Evolutionary conservation across 2,888 invertebrate species (phyloP).

Genomic region (Drosophila ezoana): DNA sequence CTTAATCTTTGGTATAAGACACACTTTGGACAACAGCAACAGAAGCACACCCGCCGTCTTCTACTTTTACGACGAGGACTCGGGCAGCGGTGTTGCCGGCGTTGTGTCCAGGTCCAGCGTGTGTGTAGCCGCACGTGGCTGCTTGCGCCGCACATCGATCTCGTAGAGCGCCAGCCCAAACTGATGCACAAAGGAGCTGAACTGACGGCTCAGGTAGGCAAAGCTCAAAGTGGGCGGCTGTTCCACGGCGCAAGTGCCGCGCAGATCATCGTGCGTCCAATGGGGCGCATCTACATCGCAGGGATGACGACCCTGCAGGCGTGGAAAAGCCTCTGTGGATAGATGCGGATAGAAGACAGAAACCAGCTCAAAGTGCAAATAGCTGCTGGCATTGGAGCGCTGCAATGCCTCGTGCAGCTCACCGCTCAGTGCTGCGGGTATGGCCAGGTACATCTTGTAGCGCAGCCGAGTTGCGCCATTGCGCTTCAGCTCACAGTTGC

Average conservation of each 20-base stretch:
- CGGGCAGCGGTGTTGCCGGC: constrained; percentile 33
- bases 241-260: constrained; percentile 78
- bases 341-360: constrained; percentile 91
- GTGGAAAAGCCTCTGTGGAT: constrained; percentile 90
- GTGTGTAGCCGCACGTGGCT: constrained; percentile 19
- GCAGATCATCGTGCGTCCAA: constrained; percentile 77
- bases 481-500: constrained; percentile 87
- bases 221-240: constrained; percentile 68
- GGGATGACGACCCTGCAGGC: constrained; percentile 85
- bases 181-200: constrained; percentile 85
- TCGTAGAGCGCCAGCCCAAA: constrained; percentile 86
- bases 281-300: constrained; percentile 82
- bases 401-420: constrained; percentile 85
- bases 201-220: constrained; percentile 76
- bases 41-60: neutral
- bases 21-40: constrained; percentile 46
- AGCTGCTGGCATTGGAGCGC: constrained; percentile 82
- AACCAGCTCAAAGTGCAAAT: constrained; percentile 86
- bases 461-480: constrained; percentile 86
- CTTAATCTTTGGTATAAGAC: constrained; percentile 71
- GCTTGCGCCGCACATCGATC: constrained; percentile 82
- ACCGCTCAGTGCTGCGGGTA: constrained; percentile 89
- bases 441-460: constrained; percentile 89
- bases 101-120: constrained; percentile 30
- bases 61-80: constrained; percentile 45